phyloP scores from a whole-genome alignment of 1,140 invertebrate genomes.

The Ostrea denselamellosa region DNA sequence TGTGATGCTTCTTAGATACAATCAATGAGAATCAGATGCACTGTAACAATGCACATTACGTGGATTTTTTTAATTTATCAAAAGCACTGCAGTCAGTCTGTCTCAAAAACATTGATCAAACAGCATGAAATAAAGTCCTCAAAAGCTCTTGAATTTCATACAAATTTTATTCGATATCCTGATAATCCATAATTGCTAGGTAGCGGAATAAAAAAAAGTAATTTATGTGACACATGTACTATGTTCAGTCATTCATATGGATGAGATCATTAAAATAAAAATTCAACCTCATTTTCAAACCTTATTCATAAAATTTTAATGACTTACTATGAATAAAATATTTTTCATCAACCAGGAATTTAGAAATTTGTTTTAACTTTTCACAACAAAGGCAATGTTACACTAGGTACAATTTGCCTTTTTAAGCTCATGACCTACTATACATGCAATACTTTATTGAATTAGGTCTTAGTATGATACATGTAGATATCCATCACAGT shows the following conservation, averaged over 20 bases:
- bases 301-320: neutral
- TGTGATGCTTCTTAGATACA: neutral
- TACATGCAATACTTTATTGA: no score
- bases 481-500: conserved; percentile 6
- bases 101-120: neutral
- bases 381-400: neutral
- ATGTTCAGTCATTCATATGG: neutral
- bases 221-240: neutral
- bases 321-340: neutral
- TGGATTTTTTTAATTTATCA: neutral
- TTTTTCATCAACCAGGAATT: neutral
- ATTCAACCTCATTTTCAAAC: neutral
- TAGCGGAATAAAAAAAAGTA: no score
- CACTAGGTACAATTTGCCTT: no score
- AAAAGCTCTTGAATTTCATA: neutral
- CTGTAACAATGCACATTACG: no score
- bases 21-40: neutral
- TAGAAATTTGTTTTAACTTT: neutral
- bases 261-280: neutral
- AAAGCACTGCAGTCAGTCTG: neutral
- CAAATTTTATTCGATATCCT: no score
- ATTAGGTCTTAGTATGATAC: neutral
- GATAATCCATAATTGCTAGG: no score
- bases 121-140: neutral
- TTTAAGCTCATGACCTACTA: no score